Conservation (phyloP, 2,888 invertebrate species). For the Coelopa pilipes region DNA sequence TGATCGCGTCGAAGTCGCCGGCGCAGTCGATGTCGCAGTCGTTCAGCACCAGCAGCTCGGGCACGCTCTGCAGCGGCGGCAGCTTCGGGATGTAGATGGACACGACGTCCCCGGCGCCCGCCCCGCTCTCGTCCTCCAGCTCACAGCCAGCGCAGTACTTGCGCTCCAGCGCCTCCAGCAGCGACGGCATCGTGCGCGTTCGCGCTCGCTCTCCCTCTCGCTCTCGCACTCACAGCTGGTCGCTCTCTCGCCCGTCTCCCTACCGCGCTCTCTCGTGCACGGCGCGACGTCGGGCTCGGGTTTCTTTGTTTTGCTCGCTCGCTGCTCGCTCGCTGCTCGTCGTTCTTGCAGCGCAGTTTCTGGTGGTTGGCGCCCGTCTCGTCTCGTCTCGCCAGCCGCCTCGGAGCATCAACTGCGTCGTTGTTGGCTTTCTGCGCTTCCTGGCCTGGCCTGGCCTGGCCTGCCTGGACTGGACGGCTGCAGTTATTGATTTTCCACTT, state of each 20-base stretch:
- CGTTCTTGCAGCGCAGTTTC: neutral
- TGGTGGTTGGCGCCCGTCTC: neutral
- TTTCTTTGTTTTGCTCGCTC: neutral
- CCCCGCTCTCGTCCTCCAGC: constrained; percentile 70
- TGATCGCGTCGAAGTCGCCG: constrained; percentile 82
- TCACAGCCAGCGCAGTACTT: constrained; percentile 73
- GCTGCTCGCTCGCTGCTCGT: neutral
- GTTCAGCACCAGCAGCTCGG: constrained; percentile 86
- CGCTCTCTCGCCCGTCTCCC: neutral
- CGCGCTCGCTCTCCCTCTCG: constrained; percentile 6
- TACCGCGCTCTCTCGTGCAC: neutral
- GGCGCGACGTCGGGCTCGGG: neutral
- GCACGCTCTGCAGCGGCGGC: constrained; percentile 79
- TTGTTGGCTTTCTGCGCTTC: neutral
- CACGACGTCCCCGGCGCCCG: constrained; percentile 68
- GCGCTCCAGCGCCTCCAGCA: constrained; percentile 88
- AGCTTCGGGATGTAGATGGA: constrained; percentile 89
- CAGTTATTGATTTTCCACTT: too few relatives aligned
- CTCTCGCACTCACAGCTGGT: neutral
- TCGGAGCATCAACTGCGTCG: neutral
- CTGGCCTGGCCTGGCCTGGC: too few relatives aligned
- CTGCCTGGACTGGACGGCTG: too few relatives aligned
- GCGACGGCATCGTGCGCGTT: constrained; percentile 78
- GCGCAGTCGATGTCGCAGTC: constrained; percentile 92
- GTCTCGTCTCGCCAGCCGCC: too few relatives aligned